These are phyloP conservation scores for Cherax quadricarinatus DNA, from an alignment of 1,140 invertebrate species.

Conservation along the genomic window DNA sequence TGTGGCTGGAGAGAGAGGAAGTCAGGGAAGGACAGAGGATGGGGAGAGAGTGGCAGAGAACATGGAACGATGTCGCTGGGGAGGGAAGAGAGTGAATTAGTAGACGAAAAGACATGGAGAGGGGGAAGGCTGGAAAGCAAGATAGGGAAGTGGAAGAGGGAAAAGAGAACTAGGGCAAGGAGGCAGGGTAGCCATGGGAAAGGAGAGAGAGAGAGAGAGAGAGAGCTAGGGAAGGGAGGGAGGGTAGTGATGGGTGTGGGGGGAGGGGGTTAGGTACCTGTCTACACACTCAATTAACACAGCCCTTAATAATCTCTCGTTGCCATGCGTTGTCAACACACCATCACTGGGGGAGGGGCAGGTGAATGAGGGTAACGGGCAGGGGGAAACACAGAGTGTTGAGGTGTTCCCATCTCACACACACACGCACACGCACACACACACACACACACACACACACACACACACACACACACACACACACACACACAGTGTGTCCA, in stretches of 20 bases:
- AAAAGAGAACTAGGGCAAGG: background rate
- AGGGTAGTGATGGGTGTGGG: background rate
- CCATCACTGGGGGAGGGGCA: too few relatives aligned
- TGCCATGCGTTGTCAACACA: too few relatives aligned
- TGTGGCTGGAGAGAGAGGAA: background rate
- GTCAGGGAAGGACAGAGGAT: background rate
- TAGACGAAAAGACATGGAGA: background rate
- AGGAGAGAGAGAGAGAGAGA: constrained; percentile 5
- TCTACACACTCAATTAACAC: too few relatives aligned
- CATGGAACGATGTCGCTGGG: too few relatives aligned
- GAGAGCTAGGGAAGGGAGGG: background rate
- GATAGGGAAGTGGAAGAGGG: background rate
- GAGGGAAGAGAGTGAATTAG: background rate
- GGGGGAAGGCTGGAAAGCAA: background rate
- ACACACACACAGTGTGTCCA: too few relatives aligned
- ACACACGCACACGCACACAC: too few relatives aligned
- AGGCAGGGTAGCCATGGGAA: background rate
- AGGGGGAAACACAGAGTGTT: too few relatives aligned
- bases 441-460: too few relatives aligned
- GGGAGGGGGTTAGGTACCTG: background rate
- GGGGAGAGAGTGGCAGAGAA: constrained; percentile 18
- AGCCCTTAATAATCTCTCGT: too few relatives aligned
- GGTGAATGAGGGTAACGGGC: too few relatives aligned
- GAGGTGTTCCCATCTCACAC: too few relatives aligned
- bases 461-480: too few relatives aligned